These are phyloP conservation scores for Lithodes maja DNA, from an alignment of 2,888 invertebrate genomes.

Conservation along the genomic window DNA sequence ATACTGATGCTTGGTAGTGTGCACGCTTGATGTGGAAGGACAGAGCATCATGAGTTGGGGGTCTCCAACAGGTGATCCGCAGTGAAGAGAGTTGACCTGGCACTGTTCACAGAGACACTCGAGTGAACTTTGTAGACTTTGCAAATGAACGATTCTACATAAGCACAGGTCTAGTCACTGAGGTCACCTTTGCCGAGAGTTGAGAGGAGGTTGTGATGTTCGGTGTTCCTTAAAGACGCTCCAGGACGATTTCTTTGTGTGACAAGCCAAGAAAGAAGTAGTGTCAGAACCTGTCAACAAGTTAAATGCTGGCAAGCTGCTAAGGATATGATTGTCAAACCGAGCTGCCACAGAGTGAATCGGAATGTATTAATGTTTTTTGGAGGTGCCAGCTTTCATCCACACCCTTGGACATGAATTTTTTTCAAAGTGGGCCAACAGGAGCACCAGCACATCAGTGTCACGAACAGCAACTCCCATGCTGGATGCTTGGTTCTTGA, in stretches of 20 bases:
- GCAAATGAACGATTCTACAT: not conserved
- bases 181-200: conserved; percentile 23
- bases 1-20: conserved; percentile 35
- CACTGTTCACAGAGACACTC: not conserved
- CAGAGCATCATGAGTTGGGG: conserved; percentile 24
- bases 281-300: conserved; percentile 20
- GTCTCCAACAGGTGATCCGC: not conserved
- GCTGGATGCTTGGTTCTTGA: not conserved
- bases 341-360: conserved; percentile 3
- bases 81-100: not conserved
- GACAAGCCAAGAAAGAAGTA: not conserved
- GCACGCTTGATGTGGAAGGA: conserved; percentile 35
- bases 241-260: conserved; percentile 30
- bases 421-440: conserved; percentile 13
- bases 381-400: conserved; percentile 27
- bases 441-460: conserved; percentile 32
- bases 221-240: not conserved
- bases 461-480: conserved; percentile 19
- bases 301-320: conserved; percentile 28
- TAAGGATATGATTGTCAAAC: conserved; percentile 5
- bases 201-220: conserved; percentile 24
- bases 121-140: not conserved
- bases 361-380: not conserved
- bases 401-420: conserved; percentile 14
- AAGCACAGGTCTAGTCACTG: conserved; percentile 2